phyloP scores from a whole-genome alignment of 2,113 vertebrate species.

The Montifringilla adamsi region DNA sequence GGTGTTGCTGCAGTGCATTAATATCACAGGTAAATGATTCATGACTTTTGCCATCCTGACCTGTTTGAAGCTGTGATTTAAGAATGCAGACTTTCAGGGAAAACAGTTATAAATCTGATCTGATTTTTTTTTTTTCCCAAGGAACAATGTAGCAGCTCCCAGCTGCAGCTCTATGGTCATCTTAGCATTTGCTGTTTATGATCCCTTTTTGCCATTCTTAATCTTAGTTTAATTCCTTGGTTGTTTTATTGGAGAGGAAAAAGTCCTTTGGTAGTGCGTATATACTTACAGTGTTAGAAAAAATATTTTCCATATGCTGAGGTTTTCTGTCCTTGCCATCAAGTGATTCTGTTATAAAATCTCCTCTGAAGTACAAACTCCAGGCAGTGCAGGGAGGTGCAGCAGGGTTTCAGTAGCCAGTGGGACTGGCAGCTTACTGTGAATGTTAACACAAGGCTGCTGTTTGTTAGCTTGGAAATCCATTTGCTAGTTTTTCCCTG shows the following conservation, averaged over 20 bases:
- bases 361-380: neutral
- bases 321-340: neutral
- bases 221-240: neutral
- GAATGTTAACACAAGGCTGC: neutral
- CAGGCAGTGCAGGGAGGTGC: neutral
- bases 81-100: neutral
- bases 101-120: neutral
- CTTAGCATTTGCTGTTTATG: neutral
- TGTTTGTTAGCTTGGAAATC: slow-evolving; percentile 4
- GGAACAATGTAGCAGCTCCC: neutral
- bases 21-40: neutral
- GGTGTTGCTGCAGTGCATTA: neutral
- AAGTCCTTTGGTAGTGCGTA: neutral
- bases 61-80: neutral
- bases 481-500: neutral
- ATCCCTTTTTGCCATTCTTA: neutral
- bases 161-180: neutral
- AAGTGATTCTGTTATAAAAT: neutral
- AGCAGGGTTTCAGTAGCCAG: neutral
- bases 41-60: neutral
- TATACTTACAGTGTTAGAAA: neutral
- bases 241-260: neutral
- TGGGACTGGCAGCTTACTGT: neutral
- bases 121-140: neutral
- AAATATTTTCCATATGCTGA: neutral